Percentiles rank a stretch among this genome's conserved stretches.
Evolutionary conservation across 2,113 vertebrate species (phyloP).

Genomic region (Calyptommatus sinebrachiatus): DNA sequence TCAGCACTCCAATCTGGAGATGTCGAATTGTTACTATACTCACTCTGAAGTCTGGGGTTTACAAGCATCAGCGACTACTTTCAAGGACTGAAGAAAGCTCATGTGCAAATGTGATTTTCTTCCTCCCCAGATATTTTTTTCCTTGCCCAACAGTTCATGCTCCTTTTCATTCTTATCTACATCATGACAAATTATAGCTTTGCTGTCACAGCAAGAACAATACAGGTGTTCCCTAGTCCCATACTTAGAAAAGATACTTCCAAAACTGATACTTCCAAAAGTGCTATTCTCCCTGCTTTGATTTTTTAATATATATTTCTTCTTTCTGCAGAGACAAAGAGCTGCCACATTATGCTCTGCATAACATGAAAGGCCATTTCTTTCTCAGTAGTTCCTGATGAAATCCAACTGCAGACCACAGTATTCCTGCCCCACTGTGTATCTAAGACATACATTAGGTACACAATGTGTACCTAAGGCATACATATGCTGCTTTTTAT

Average conservation of each 20-base stretch:
- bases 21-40: not conserved
- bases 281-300: too few species aligned
- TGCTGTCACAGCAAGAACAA: not conserved
- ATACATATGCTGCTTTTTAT: too few species aligned
- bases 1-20: not conserved
- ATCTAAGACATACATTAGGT: not conserved
- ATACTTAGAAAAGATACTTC: not conserved
- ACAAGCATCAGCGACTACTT: not conserved
- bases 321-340: not conserved
- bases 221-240: not conserved
- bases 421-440: too few species aligned
- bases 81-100: not conserved
- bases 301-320: not conserved
- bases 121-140: not conserved
- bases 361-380: not conserved
- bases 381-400: not conserved
- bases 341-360: not conserved
- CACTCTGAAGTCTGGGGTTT: not conserved
- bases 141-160: not conserved
- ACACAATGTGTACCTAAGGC: not conserved
- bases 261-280: too few species aligned
- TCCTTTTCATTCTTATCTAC: not conserved
- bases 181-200: not conserved
- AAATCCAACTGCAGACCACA: not conserved
- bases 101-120: not conserved